phyloP scores from a whole-genome alignment of 92 coral and sea anemone genomes.

The Actinernus sp. region DNA sequence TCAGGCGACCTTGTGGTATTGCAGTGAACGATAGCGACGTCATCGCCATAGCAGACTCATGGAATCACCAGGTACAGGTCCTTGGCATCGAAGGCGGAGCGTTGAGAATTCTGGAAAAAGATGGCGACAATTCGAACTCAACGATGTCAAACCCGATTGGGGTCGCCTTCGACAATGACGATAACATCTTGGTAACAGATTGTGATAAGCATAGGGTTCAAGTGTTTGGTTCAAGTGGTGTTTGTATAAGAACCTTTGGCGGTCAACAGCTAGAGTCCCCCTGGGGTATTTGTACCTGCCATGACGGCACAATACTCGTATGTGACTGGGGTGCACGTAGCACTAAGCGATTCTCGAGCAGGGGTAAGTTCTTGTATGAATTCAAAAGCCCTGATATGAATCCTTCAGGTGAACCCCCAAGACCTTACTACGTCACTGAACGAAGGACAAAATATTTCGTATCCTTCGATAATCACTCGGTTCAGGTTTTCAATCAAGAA shows the following conservation, averaged over 20 bases:
- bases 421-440: conserved; percentile 71
- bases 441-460: conserved; percentile 74
- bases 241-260: conserved; percentile 67
- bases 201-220: conserved; percentile 70
- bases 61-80: conserved; percentile 68
- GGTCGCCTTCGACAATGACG: conserved; percentile 64
- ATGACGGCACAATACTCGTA: conserved; percentile 57
- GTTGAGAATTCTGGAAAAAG: conserved; percentile 16
- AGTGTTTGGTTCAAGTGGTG: conserved; percentile 62
- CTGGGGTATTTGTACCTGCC: conserved; percentile 70
- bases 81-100: conserved; percentile 46
- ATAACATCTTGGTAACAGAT: conserved; percentile 76
- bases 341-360: conserved; percentile 71
- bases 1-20: conserved; percentile 78
- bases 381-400: conserved; percentile 21
- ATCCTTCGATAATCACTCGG: conserved; percentile 65
- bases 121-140: conserved; percentile 1
- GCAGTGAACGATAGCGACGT: conserved; percentile 52
- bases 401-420: conserved; percentile 49
- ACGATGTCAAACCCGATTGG: conserved; percentile 66
- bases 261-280: conserved; percentile 71
- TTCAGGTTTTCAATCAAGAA: conserved; percentile 60
- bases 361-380: conserved; percentile 40
- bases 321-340: conserved; percentile 81
- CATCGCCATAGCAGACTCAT: conserved; percentile 74